Base-by-base conservation (phyloP, 2,797 vertebrate species). In the Cirrhinus molitorella region DNA sequence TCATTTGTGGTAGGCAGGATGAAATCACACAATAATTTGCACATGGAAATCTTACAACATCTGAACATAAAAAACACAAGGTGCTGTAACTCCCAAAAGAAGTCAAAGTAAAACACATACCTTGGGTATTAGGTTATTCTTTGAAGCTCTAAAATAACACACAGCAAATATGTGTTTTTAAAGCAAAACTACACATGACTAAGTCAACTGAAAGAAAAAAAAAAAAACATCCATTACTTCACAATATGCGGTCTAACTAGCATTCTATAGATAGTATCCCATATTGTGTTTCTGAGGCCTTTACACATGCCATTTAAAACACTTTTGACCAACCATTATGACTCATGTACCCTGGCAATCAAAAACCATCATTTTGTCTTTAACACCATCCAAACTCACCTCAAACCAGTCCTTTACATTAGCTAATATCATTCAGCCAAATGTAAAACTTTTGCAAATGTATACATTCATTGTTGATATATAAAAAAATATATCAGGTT, bases 191-290 rank as follows among this genome's bases (percentile, higher is more conserved):
- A 84, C 81, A 78, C 45, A 73, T 77, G 79, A 83, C 87, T 83
- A 65, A 85, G 83, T 19, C 47, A 53, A 51, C 34, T 63, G 59
- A n/a, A n/a, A n/a, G 51, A 75, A 40, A 72, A 83, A 85, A 81
- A n/a, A 34, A 83, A 80, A 25, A 86, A 83, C 81, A 83, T 82
- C 47, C 63, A 55, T 57, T 84, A 85, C 78, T 84, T 83, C 85
- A 85, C 78, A 84, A 82, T n/a, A 73, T 76, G 70, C 61, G 82
- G 68, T 79, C 43, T 61, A 66, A 63, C 70, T 40, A 51, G n/a
- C 80, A 34, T 74, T 53, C 75, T 84, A 88, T 81, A 86, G 71
- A 87, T 88, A 87, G 85, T 72, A 49, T 49, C 49, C 49, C 72
- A 68, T 76, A 70, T 34, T 57, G 23, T 2, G 37, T 83, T 75